Conservation (phyloP, 2,888 invertebrate genomes). For the Lepidochitona cinerea region DNA sequence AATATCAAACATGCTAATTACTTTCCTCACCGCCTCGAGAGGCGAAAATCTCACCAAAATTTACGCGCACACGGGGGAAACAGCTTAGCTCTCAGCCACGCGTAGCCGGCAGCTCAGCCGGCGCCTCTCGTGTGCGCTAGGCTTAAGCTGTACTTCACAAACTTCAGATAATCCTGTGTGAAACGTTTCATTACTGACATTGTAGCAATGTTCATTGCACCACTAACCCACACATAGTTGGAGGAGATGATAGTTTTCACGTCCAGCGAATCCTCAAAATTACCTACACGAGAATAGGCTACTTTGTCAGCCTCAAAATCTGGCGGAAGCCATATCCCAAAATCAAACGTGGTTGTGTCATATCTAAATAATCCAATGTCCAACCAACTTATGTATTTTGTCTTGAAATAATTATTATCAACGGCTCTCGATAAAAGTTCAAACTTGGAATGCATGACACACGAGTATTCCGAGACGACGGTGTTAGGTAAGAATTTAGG, state of each 20-base stretch:
- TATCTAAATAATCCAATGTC: conserved; percentile 61
- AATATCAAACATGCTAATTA: too few species aligned
- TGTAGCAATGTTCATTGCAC: conserved; percentile 54
- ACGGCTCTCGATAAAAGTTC: conserved; percentile 52
- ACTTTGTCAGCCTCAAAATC: conserved; percentile 40
- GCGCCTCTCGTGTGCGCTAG: too few species aligned
- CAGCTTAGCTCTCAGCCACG: too few species aligned
- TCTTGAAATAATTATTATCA: conserved; percentile 41
- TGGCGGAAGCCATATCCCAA: conserved; percentile 34
- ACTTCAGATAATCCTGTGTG: conserved; percentile 46
- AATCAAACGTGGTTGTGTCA: conserved; percentile 28
- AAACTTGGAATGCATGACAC: conserved; percentile 64
- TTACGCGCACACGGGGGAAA: too few species aligned
- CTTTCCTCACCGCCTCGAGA: too few species aligned
- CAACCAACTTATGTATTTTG: conserved; percentile 58
- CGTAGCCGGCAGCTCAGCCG: too few species aligned
- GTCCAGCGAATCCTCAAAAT: conserved; percentile 22
- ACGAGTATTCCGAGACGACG: conserved; percentile 54
- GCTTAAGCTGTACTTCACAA: conserved; percentile 39
- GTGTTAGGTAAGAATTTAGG: conserved; percentile 58
- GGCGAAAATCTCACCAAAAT: too few species aligned
- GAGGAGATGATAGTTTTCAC: conserved; percentile 38
- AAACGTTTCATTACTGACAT: conserved; percentile 45
- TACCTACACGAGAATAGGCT: conserved; percentile 32
- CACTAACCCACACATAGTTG: conserved; percentile 55